Base-by-base conservation (phyloP, 2,888 invertebrate genomes). In the Phania funesta region DNA sequence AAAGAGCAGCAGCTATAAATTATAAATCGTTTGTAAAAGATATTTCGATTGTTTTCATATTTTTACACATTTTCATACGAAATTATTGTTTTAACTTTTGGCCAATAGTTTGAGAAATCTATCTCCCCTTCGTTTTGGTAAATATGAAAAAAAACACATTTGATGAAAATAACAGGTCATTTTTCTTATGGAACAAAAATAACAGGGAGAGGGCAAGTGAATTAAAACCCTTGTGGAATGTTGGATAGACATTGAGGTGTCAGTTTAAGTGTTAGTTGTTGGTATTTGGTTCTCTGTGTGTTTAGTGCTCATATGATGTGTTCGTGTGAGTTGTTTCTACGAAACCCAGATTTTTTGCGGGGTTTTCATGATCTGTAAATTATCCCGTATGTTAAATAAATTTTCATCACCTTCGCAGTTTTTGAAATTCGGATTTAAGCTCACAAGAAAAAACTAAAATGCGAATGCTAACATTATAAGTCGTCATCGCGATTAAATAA, bases 161-260 rank as follows among this genome's bases (percentile, higher is more conserved):
- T 56, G 52, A 44, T 46, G 44, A 65, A 35, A 41, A 68, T 20
- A 65, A 38, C 73, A 77, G 73, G 81, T 70, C 81, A 78, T 82
- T 82, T 78, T 77, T 82, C 81, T 9, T 16, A 68, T 44, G 11
- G 16, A 38, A 6, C 13, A 44, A 11, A 16, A 22, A 64, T n/a
- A 16, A 48, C 22, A 58, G 22, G 16, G 11, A 35, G n/a, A 2
- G 9, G 62, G 52, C 44, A 46, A 41, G 29, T 67, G 0, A 56
- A 54, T 35, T 35, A 56, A n/a, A 65, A 35, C 60, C 67, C 80
- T 75, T 54, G 54, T 68, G 70, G 8, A 29, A 48, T 50, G 22
- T 58, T 44, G 35, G 60, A 44, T 46, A 80, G 76, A 79, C 80
- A 80, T 65, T 76, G n/a, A n/a, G n/a, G 80, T 77, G 77, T 71